Evolutionary conservation across 2,113 vertebrate genomes (phyloP), one percentile per base, ranked within the genome.

Genomic region (Mesembrinibis cayennensis): DNA sequence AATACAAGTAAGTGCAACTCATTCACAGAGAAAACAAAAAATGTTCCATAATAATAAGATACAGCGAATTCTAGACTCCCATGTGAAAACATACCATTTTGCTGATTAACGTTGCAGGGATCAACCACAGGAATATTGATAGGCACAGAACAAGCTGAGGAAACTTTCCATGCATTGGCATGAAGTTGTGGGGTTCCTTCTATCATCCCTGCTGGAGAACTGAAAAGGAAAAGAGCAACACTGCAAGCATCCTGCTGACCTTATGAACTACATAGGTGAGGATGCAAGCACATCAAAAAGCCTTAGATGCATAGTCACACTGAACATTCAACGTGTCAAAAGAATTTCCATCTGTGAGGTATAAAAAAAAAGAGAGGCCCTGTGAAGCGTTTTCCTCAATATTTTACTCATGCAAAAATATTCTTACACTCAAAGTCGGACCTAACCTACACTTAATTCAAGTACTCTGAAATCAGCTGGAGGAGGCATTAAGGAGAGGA

Each of bases 181-280:
- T 99, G 99, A 83, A 99, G 99, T 95, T 99, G 99, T 49, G 99
- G 99, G 2, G 99, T 99, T 26, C 99, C 99, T 98, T 99, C 99
- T 90, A 99, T 99, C 99, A 99, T 99, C 59, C 99, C 99, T 63
- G 99, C 98, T 58, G 99, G 99, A 96, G 99, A 99, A 52, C 99
- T 99, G 90, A 44, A 95, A 92, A 89, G 36, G 40, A 95, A 89
- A 86, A 65, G 11, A 59, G 38, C 6, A 65, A 52, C 17, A 61
- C 34, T 74, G 61, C 36, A 95, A 40, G 66, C 1, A 0, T 65
- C 30, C 77, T 79, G 34, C 26, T 82, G 73, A 58, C 16, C 12
- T 71, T 53, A 66, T 19, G 21, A 45, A 52, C 44, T 69, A 27
- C n/a, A 19, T 10, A 5, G 9, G 10, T 67, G 11, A 67, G 34